Evolutionary conservation across 2,888 invertebrate species (phyloP).

Genomic region (Xestia c-nigrum): DNA sequence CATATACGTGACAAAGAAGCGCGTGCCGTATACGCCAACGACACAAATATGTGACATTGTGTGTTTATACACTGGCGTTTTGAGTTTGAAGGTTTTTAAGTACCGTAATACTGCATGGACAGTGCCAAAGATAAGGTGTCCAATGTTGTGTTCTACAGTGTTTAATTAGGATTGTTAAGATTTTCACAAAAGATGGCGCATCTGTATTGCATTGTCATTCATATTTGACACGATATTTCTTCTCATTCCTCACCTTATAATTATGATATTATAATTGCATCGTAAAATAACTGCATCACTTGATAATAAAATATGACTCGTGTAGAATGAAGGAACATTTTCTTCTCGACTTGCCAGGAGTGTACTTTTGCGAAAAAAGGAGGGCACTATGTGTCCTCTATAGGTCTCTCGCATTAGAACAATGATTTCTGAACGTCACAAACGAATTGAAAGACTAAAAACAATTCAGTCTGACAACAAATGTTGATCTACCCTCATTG

Average conservation of each 20-base stretch:
- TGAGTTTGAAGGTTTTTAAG: no score
- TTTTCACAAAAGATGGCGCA: neutral
- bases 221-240: constrained; percentile 6
- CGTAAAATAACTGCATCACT: constrained; percentile 35
- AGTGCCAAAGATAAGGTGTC: neutral
- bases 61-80: no score
- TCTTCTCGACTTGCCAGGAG: neutral
- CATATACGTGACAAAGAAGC: no score
- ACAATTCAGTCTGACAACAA: neutral
- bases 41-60: no score
- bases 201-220: constrained; percentile 12
- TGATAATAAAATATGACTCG: constrained; percentile 13
- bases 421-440: neutral
- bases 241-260: constrained; percentile 9
- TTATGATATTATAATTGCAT: constrained; percentile 23
- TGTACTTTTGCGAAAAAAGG: neutral
- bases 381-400: neutral
- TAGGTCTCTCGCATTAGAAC: neutral
- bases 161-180: neutral
- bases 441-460: neutral
- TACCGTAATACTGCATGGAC: neutral
- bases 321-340: neutral
- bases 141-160: neutral
- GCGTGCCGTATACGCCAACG: no score
- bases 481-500: constrained; percentile 7